Evolutionary conservation across 2,888 invertebrate species (phyloP), one percentile per base, ranked within the genome.

Genomic region (Petrophora chlorosata): DNA sequence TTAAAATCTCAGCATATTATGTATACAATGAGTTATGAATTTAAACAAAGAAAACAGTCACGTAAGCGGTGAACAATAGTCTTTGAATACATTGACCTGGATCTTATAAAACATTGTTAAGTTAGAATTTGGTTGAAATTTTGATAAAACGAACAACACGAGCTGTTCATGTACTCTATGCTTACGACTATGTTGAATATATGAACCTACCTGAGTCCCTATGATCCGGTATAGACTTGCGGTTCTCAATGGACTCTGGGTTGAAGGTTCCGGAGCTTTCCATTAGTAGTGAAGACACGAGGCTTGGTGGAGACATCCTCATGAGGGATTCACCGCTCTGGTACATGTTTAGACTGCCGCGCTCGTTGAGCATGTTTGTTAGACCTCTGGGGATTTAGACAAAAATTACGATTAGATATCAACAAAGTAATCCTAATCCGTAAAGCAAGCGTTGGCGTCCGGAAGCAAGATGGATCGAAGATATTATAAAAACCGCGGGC

Each of bases 271-370:
- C 88, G 1, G 91, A 91, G 54, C 71, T 82, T 55, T 91, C 91
- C 90, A 91, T 89, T 1, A 89, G 71, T 0, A 90, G 59, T 0
- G 93, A 93, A 9, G 92, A 92, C 9, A 92, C 92, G 14, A 93
- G 81, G 60, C 92, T 92, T 0, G 93, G 93, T 0, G 93, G 93
- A 0, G 85, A 92, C 92, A 76, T 90, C 3, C 88, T 65, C 86
- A 87, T 86, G 0, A 89, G 68, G 0, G 84, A 87, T 49, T 89
- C 90, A 0, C 89, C 90, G 55, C 88, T 89, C 54, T 82, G 85
- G 56, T 86, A 89, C 89, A 90, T 90, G 64, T 82, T 85, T 3
- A 89, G 72, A 44, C 88, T 89, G 10, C 81, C 76, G 1, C 87
- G 81, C 25, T 88, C 87, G 61, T 80, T 80, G 65, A 86, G 61